These are phyloP conservation scores for Malaclemys terrapin DNA, from an alignment of 2,113 vertebrate genomes.

Conservation along the genomic window DNA sequence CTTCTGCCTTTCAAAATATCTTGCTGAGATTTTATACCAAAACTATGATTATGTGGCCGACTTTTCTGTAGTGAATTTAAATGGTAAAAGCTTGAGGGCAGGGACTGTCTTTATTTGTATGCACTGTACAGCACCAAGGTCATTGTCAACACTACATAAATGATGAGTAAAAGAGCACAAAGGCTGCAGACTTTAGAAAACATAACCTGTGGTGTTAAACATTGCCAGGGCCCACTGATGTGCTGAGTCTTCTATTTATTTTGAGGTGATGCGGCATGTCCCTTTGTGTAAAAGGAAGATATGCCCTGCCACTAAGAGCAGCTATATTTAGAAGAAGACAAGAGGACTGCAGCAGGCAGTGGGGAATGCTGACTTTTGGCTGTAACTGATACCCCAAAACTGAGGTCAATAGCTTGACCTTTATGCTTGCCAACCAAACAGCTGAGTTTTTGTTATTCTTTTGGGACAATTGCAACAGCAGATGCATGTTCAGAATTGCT, in stretches of 20 bases:
- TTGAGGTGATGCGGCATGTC: neutral
- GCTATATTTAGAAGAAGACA: conserved; percentile 71
- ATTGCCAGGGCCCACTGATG: neutral
- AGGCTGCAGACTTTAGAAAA: conserved; percentile 24
- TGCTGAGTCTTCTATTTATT: neutral
- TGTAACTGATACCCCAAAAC: conserved; percentile 77
- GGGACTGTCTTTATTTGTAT: neutral
- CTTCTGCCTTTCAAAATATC: neutral
- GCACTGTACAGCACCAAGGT: conserved; percentile 15
- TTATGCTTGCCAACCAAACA: conserved; percentile 68
- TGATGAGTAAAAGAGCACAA: conserved; percentile 14
- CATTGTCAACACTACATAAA: conserved; percentile 15
- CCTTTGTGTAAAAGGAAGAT: conserved; percentile 17
- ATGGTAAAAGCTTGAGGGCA: neutral
- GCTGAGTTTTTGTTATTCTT: conserved; percentile 72
- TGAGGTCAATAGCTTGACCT: conserved; percentile 76
- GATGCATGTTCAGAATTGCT: conserved; percentile 48
- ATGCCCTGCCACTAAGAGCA: conserved; percentile 38
- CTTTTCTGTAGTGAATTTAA: neutral
- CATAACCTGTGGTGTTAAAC: conserved; percentile 2
- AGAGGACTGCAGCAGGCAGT: conserved; percentile 50
- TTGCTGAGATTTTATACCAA: neutral
- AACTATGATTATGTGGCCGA: neutral
- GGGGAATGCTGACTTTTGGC: conserved; percentile 70
- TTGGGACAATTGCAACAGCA: conserved; percentile 53